phyloP scores from a whole-genome alignment of 2,888 invertebrate genomes.

The Caenorhabditis sinica region DNA sequence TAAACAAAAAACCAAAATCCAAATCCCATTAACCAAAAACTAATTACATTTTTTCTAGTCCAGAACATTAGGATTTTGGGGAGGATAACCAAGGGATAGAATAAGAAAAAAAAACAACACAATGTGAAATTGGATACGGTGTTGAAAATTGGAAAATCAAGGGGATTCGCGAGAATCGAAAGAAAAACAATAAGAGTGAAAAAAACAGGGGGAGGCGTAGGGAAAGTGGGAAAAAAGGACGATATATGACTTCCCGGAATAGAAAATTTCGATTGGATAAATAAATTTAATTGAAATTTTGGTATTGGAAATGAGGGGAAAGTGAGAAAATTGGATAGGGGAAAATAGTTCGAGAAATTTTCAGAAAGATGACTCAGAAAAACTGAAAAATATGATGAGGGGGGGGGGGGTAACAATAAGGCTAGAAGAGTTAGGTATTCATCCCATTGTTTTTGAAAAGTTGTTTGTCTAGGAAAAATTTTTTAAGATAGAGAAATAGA shows the following conservation, averaged over 20 bases:
- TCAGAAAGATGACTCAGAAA: neutral
- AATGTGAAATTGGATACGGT: constrained; percentile 39
- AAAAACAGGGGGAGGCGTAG: no score
- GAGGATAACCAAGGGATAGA: neutral
- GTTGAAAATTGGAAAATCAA: constrained; percentile 14
- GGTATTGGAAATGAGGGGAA: neutral
- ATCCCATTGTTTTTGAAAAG: constrained; percentile 17
- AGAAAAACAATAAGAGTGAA: neutral
- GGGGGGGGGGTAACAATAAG: constrained; percentile 3
- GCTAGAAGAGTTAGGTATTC: neutral
- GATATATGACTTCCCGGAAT: neutral
- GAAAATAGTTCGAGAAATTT: neutral
- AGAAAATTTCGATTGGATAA: neutral
- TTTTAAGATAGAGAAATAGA: neutral
- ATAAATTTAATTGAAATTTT: constrained; percentile 24
- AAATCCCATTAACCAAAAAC: neutral
- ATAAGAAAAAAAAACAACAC: constrained; percentile 5
- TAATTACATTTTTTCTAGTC: constrained; percentile 2
- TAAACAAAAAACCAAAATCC: neutral
- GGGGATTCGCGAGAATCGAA: neutral
- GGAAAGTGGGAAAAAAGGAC: neutral
- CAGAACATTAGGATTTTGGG: neutral
- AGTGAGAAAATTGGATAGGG: no score
- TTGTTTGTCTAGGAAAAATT: neutral
- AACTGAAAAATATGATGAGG: neutral